Conservation (phyloP, 2,797 vertebrate species). For the Catostomus latipinnis region DNA sequence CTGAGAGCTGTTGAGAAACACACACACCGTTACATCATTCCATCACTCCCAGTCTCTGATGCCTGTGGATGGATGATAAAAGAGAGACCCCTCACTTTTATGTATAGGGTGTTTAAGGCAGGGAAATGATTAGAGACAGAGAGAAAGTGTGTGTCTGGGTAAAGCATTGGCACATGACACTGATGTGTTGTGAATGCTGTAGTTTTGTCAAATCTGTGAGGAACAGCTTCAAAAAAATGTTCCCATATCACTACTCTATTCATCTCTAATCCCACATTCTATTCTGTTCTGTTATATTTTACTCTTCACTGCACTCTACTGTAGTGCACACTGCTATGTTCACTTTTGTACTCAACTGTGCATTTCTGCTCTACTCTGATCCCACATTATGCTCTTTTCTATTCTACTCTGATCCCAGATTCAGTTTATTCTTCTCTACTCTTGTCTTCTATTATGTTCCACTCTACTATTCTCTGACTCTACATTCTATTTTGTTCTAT, state of each 20-base stretch:
- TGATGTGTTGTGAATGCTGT: conserved; percentile 48
- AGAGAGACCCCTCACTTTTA: conserved; percentile 37
- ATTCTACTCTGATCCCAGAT: no score
- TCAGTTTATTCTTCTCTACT: neutral
- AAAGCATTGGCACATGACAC: conserved; percentile 47
- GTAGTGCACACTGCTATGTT: no score
- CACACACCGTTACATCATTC: conserved; percentile 43
- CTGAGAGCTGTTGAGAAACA: conserved; percentile 17
- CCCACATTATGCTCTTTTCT: no score
- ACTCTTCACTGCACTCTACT: no score
- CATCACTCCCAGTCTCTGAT: conserved; percentile 58
- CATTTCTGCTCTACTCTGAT: no score
- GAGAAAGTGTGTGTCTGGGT: conserved; percentile 21
- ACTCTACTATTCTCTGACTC: neutral
- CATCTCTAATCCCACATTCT: neutral
- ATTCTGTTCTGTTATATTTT: neutral
- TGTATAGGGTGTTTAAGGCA: neutral
- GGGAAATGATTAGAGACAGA: conserved; percentile 27
- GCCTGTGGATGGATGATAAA: conserved; percentile 61
- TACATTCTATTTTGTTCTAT: neutral
- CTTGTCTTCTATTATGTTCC: neutral
- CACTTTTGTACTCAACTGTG: no score
- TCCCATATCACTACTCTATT: neutral
- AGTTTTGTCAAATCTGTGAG: conserved; percentile 26
- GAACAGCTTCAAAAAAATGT: conserved; percentile 32